Evolutionary conservation across 2,888 invertebrate genomes (phyloP), one percentile per base, ranked within the genome.

Genomic region (Troglohyphantes excavatus): DNA sequence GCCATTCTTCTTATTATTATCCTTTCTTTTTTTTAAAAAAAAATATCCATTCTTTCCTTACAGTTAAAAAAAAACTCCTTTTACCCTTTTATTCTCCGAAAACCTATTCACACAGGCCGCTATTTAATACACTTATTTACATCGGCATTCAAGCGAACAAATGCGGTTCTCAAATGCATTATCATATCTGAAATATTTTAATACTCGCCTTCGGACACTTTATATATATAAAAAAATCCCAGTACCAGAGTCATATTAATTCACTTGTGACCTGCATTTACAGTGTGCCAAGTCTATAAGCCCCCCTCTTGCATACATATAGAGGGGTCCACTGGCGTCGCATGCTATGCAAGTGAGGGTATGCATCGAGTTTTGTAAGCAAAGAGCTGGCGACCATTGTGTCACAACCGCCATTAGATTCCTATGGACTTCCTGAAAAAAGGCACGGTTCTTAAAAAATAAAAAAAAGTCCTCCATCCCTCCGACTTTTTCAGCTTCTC

Each of bases 361-460:
- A 67, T 76, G 85, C 72, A n/a, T 70, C 79, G 61, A 72, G 65
- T 88, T 81, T 88, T 82, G 88, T 82, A 70, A 89, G 88, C 88
- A 81, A 88, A 88, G 87, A 88, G 81, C 79, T 79, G 72, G 17
- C 63, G 59, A 76, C 83, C 78, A 84, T 90, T 90, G 89, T 90
- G 84, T 70, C 21, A 70, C 78, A 78, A 84, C 89, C 84, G 83
- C 89, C 89, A 90, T 90, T 90, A 90, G 89, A 84, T 84, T 84
- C 88, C 78, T 84, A 84, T 84, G 84, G 89, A 90, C 89, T 90
- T 90, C 89, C 89, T 90, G 83, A 70, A 84, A 84, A 84, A 83
- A 89, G 39, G 75, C 75, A 65, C 81, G 75, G 70, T 68, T 82
- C 59, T 65, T 46, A 46, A 65, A n/a, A n/a, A n/a, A n/a, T n/a